Conservation (phyloP, 2,113 vertebrate species). For the Albula goreensis region DNA sequence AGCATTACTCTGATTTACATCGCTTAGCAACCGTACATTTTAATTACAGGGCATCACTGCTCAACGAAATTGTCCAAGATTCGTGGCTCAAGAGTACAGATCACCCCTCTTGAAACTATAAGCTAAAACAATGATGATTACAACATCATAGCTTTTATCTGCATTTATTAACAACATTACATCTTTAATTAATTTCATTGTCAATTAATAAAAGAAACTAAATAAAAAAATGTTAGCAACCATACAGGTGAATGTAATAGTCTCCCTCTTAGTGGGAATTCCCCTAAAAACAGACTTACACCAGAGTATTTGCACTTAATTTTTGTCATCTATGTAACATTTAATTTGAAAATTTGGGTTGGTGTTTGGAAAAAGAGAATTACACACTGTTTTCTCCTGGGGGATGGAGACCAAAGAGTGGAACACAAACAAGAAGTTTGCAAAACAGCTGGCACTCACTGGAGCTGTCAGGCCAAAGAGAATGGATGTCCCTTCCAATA, state of each 20-base stretch:
- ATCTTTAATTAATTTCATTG: neutral
- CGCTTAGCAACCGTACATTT: too few relatives aligned
- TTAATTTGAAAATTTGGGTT: neutral
- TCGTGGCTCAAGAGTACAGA: too few relatives aligned
- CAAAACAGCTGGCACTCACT: slow-evolving; percentile 32
- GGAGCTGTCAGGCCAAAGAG: slow-evolving; percentile 16
- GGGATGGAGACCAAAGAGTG: slow-evolving; percentile 5
- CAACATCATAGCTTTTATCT: neutral
- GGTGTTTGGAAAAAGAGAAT: neutral
- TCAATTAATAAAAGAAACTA: neutral
- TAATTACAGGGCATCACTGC: too few relatives aligned
- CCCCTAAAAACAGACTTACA: neutral
- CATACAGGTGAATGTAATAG: neutral
- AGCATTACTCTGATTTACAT: too few relatives aligned
- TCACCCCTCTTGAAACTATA: too few relatives aligned
- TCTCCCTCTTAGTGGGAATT: neutral
- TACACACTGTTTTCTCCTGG: too few relatives aligned
- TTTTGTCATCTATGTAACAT: neutral
- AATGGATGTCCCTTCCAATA: slow-evolving; percentile 31
- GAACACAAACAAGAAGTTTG: slow-evolving; percentile 15
- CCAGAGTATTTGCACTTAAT: neutral
- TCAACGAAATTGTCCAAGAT: too few relatives aligned
- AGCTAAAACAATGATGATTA: too few relatives aligned
- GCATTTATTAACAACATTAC: neutral
- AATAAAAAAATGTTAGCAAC: neutral